These are phyloP conservation scores for Xestia ashworthii DNA, from an alignment of 2,888 invertebrate species.

Conservation along the genomic window DNA sequence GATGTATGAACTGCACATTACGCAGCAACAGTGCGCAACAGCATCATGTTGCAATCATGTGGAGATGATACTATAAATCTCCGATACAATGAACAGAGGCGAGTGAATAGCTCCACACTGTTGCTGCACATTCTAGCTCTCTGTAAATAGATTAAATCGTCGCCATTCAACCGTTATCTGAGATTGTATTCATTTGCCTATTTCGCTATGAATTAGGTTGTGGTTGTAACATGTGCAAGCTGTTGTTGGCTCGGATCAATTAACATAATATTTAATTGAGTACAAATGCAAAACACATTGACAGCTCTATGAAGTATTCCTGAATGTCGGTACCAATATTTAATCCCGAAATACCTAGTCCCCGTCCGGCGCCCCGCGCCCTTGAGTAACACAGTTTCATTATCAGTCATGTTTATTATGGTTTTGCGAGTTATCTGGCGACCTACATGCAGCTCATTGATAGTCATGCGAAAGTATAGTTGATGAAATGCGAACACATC, in stretches of 20 bases:
- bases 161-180: slow-evolving; percentile 23
- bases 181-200: slow-evolving; percentile 13
- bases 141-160: slow-evolving; percentile 35
- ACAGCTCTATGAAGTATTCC: neutral
- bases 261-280: slow-evolving; percentile 20
- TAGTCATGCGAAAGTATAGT: slow-evolving; percentile 16
- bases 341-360: neutral
- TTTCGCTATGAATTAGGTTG: slow-evolving; percentile 12
- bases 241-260: slow-evolving; percentile 18
- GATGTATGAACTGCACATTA: neutral
- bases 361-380: neutral
- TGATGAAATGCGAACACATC: slow-evolving; percentile 17
- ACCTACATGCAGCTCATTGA: slow-evolving; percentile 20
- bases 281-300: neutral
- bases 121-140: slow-evolving; percentile 31
- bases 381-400: slow-evolving; percentile 8
- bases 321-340: neutral
- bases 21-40: neutral
- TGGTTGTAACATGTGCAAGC: slow-evolving; percentile 8
- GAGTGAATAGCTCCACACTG: slow-evolving; percentile 29
- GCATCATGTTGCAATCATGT: neutral
- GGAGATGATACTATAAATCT: slow-evolving; percentile 27
- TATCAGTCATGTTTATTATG: slow-evolving; percentile 26
- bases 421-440: slow-evolving; percentile 23
- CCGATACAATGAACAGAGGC: slow-evolving; percentile 43